Base-by-base conservation (phyloP, 92 coral and sea anemone genomes). In the Zoanthus solanderi region DNA sequence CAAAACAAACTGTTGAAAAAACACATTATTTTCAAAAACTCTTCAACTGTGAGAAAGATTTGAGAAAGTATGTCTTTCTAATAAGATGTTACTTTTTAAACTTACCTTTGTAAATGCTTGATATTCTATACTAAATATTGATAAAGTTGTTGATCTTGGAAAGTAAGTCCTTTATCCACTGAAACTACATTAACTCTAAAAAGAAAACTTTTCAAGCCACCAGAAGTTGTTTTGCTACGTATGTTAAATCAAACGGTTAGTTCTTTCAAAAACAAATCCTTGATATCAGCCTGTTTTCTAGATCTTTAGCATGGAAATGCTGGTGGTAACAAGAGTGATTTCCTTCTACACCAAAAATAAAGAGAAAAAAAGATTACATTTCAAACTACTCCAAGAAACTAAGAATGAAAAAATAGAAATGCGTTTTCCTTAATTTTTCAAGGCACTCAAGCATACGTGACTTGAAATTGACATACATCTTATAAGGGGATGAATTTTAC, bases 151-250 rank as follows among this genome's bases (percentile, higher is more conserved):
- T 32, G 1, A 31, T 30, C 67, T 6, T 65, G 23, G 85, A n/a
- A 67, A 42, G 61, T 29, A 29, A 61, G 56, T 44, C 75, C 30
- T 14, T 79, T 23, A 50, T 79, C 29, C 60, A 9, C 44, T 23
- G 61, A 37, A 66, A 65, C 48, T 29, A 63, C 58, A 46, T 45
- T 10, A 46, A 81, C 5, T 63, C 61, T 81, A 57, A 81, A 78
- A 46, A 45, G 29, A 28, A 54, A 34, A 13, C 12, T 7, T 34
- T 79, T 2, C 60, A 6, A 63, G 85, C 85, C 85, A 81, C 85
- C 85, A 81, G 84, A 63, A 18, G 4, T n/a, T 81, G 60, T 81
- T 81, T 65, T 81, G 85, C 85, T 81, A 81, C 85, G 85, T 81
- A 81, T 63, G 5, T 67, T 28, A 9, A 63, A 17, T 30, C 45